phyloP scores from a whole-genome alignment of 2,888 invertebrate genomes.

The Protodeltote pygarga region DNA sequence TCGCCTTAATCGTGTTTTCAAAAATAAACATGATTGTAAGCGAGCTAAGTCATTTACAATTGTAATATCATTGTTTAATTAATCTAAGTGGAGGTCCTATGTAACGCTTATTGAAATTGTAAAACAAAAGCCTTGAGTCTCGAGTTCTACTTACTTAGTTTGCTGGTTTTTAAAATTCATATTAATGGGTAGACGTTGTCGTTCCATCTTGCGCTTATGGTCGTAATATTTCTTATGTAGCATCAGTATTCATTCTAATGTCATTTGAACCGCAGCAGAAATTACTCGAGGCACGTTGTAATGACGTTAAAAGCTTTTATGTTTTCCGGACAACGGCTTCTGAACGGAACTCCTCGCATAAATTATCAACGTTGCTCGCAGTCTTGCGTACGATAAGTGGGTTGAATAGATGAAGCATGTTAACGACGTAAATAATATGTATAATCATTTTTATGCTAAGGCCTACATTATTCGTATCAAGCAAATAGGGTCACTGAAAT shows the following conservation, averaged over 20 bases:
- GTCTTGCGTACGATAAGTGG: slow-evolving; percentile 41
- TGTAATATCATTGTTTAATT: neutral
- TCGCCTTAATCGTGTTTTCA: slow-evolving; percentile 21
- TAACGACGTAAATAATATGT: slow-evolving; percentile 29
- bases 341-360: slow-evolving; percentile 56
- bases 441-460: slow-evolving; percentile 7
- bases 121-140: neutral
- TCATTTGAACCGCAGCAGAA: slow-evolving; percentile 64
- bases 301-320: slow-evolving; percentile 75
- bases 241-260: slow-evolving; percentile 65
- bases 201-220: slow-evolving; percentile 37
- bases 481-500: too few species aligned
- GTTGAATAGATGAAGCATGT: slow-evolving; percentile 29
- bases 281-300: slow-evolving; percentile 60
- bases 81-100: neutral
- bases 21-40: slow-evolving; percentile 6
- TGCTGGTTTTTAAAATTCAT: slow-evolving; percentile 20
- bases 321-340: slow-evolving; percentile 70
- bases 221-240: slow-evolving; percentile 57
- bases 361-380: slow-evolving; percentile 43
- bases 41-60: slow-evolving; percentile 7
- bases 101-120: too few species aligned
- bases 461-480: too few species aligned
- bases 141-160: neutral
- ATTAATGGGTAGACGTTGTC: slow-evolving; percentile 37